Evolutionary conservation across 2,888 invertebrate genomes (phyloP).

Genomic region (Lydus trimaculatus): DNA sequence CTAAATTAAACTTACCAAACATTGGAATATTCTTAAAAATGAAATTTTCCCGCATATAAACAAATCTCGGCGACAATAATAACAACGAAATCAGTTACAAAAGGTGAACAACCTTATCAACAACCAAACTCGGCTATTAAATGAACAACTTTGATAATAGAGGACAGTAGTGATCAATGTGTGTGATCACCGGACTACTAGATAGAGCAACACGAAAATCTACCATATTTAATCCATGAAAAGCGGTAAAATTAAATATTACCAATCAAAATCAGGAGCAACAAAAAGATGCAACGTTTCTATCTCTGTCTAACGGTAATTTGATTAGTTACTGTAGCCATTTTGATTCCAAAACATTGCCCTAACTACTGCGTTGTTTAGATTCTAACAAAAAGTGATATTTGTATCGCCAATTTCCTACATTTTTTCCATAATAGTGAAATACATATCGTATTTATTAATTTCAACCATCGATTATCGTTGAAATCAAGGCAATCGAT

Average conservation of each 20-base stretch:
- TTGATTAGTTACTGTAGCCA: too few relatives aligned
- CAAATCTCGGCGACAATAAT: constrained; percentile 4
- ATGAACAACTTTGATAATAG: background rate
- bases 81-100: constrained; percentile 23
- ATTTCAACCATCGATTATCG: too few relatives aligned
- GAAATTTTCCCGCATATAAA: constrained; percentile 30
- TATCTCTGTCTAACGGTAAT: too few relatives aligned
- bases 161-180: background rate
- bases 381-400: too few relatives aligned
- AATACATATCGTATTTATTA: too few relatives aligned
- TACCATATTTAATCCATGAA: background rate
- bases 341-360: too few relatives aligned
- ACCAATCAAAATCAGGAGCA: background rate
- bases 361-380: too few relatives aligned
- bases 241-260: background rate
- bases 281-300: too few relatives aligned
- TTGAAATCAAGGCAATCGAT: too few relatives aligned
- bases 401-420: too few relatives aligned
- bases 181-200: background rate
- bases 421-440: too few relatives aligned
- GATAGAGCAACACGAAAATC: background rate
- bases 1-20: background rate
- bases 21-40: constrained; percentile 7
- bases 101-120: constrained; percentile 28
- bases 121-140: background rate